These are phyloP conservation scores for Torymus aiolomorphi DNA, from an alignment of 2,888 invertebrate genomes.

Conservation along the genomic window DNA sequence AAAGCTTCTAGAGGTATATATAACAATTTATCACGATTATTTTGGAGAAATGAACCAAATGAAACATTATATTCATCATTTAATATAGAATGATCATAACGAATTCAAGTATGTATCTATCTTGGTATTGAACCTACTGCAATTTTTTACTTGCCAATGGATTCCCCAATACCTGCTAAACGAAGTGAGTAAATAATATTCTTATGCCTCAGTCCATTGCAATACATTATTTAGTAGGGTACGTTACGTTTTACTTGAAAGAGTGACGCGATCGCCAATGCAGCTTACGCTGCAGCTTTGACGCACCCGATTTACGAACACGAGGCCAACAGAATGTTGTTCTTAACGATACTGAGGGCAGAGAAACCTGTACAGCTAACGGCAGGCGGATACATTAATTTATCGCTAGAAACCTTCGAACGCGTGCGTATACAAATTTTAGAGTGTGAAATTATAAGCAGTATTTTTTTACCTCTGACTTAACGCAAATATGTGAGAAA, in stretches of 20 bases:
- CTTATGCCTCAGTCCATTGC: no score
- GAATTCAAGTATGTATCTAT: neutral
- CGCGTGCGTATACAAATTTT: neutral
- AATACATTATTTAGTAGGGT: neutral
- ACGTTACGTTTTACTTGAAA: neutral
- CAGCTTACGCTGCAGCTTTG: slow-evolving; percentile 4
- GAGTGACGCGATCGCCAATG: neutral
- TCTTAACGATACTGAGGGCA: slow-evolving; percentile 13
- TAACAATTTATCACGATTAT: neutral
- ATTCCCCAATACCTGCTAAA: neutral
- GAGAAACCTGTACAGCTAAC: slow-evolving; percentile 24
- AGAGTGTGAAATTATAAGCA: neutral
- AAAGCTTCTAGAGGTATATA: slow-evolving; percentile 5
- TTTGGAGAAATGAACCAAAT: neutral
- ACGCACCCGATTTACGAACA: neutral
- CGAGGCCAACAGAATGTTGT: neutral
- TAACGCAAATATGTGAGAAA: no score
- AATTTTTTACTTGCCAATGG: slow-evolving; percentile 3
- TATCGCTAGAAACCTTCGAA: slow-evolving; percentile 26
- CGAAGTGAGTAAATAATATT: neutral
- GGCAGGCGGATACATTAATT: slow-evolving; percentile 15
- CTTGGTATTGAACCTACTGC: neutral
- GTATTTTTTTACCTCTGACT: no score
- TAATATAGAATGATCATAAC: neutral
- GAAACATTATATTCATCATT: neutral